Evolutionary conservation across 2,888 invertebrate species (phyloP), one percentile per base, ranked within the genome.

Genomic region (Stomorhina lunata): DNA sequence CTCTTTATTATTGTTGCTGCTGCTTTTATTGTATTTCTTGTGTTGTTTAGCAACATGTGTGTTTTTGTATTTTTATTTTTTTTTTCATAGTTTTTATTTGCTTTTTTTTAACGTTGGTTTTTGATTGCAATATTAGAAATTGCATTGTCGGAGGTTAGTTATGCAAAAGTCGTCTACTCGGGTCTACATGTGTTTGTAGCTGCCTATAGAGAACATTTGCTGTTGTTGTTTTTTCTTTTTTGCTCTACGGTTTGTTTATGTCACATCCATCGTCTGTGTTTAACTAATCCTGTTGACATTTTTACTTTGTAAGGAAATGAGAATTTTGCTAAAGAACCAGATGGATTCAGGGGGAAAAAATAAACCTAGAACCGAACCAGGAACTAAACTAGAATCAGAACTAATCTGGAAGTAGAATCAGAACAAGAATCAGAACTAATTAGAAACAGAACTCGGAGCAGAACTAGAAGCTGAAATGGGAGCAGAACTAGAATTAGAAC

Each of bases 81-180:
- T 43, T 66, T 61, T 40, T 69, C 57, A 66, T 68, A 63, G 61
- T 63, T 77, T 59, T 71, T 15, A 9, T 17, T 40, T 50, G 27
- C 17, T 22, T 17, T 22, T 75, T 59, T 15, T 57, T 50, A 6
- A 48, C 57, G n/a, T 20, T 22, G 25, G 34, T 80, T 69, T 66
- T 63, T 12, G 22, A 61, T 25, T 69, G 81, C 73, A 73, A 66
- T 77, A 77, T 84, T 84, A 84, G 84, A 81, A 79, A 80, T 80
- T 78, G 77, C 80, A 87, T 89, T 88, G 88, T 89, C 89, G 87
- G 86, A 89, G 89, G 88, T 89, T 89, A 89, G 88, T 82, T 82
- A 71, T 82, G 61, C 75, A 80, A 69, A 80, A 29, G 17, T n/a
- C n/a, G n/a, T n/a, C n/a, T n/a, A n/a, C n/a, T n/a, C n/a, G n/a